These are phyloP conservation scores for Oostethus manadensis DNA, from an alignment of 2,113 vertebrate genomes.

Conservation along the genomic window DNA sequence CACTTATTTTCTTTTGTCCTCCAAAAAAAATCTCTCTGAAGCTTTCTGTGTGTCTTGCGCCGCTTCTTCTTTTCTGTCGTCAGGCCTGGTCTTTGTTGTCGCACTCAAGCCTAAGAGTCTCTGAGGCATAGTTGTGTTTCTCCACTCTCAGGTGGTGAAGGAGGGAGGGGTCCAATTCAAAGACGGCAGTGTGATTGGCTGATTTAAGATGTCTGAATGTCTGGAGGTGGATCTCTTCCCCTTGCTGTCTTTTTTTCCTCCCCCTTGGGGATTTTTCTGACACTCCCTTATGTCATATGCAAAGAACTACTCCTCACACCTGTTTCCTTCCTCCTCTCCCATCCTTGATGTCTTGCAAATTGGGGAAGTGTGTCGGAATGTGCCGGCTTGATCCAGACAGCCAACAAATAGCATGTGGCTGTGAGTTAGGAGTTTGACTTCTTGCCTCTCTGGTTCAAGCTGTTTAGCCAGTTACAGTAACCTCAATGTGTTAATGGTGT, in stretches of 20 bases:
- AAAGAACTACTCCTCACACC: constrained; percentile 16
- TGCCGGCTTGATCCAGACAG: constrained; percentile 33
- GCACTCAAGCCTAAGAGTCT: constrained; percentile 32
- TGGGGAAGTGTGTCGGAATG: constrained; percentile 9
- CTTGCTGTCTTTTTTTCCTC: constrained; percentile 2
- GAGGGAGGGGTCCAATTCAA: constrained; percentile 62
- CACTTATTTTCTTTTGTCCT: constrained; percentile 18
- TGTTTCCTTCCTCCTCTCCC: constrained; percentile 11
- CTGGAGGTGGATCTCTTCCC: constrained; percentile 42
- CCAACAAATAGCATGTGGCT: constrained; percentile 43
- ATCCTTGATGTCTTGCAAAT: neutral
- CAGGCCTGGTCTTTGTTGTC: constrained; percentile 29
- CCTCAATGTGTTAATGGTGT: constrained; percentile 76
- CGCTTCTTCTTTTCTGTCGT: constrained; percentile 13
- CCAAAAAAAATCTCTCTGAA: neutral
- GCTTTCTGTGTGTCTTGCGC: neutral
- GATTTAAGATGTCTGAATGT: constrained; percentile 52
- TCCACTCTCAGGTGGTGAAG: constrained; percentile 60
- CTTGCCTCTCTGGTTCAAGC: constrained; percentile 70
- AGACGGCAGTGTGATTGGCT: constrained; percentile 57
- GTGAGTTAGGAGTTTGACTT: constrained; percentile 36
- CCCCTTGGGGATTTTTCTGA: constrained; percentile 18
- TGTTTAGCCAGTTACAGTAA: constrained; percentile 81
- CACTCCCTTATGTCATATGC: constrained; percentile 11
- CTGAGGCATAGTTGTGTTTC: constrained; percentile 54